Evolutionary conservation across 1,140 invertebrate species (phyloP).

Genomic region (Zaprionus capensis): DNA sequence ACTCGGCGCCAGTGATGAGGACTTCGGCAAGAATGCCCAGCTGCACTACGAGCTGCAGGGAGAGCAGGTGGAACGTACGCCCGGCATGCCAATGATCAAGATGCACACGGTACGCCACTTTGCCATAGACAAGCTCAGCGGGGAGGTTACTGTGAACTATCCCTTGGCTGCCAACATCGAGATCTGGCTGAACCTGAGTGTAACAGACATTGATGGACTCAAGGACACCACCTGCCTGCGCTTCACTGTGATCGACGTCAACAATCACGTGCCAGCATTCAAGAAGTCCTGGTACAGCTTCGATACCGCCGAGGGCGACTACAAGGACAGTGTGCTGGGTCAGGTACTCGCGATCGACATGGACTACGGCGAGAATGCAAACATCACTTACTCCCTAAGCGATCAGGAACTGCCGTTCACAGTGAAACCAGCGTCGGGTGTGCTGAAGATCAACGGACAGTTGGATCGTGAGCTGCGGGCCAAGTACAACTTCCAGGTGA

Average conservation of each 20-base stretch:
- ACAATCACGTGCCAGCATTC: slow-evolving; percentile 94
- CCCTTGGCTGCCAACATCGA: slow-evolving; percentile 90
- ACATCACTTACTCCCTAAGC: slow-evolving; percentile 90
- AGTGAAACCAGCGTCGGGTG: slow-evolving; percentile 90
- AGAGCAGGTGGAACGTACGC: slow-evolving; percentile 86
- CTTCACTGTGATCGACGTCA: slow-evolving; percentile 90
- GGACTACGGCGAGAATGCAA: slow-evolving; percentile 91
- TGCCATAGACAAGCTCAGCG: slow-evolving; percentile 89
- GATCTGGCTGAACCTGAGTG: slow-evolving; percentile 91
- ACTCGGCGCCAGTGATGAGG: slow-evolving; percentile 92
- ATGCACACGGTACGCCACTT: slow-evolving; percentile 88
- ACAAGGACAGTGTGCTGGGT: slow-evolving; percentile 89
- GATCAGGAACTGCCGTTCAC: slow-evolving; percentile 89
- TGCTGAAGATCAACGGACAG: slow-evolving; percentile 90
- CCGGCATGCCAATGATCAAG: slow-evolving; percentile 73
- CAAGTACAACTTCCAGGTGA: slow-evolving; percentile 89
- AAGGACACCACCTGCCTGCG: slow-evolving; percentile 89
- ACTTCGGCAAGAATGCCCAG: slow-evolving; percentile 90
- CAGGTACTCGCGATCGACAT: slow-evolving; percentile 90
- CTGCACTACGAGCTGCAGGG: slow-evolving; percentile 90
- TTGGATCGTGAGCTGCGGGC: slow-evolving; percentile 91
- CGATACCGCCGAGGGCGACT: slow-evolving; percentile 91
- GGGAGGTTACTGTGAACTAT: slow-evolving; percentile 91
- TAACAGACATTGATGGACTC: slow-evolving; percentile 90
- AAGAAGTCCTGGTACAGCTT: slow-evolving; percentile 93